A percentile compares a stretch with the other conserved stretches of the same genome.
Evolutionary conservation across 2,888 invertebrate species (phyloP).

Genomic region (Argyresthia goedartella): DNA sequence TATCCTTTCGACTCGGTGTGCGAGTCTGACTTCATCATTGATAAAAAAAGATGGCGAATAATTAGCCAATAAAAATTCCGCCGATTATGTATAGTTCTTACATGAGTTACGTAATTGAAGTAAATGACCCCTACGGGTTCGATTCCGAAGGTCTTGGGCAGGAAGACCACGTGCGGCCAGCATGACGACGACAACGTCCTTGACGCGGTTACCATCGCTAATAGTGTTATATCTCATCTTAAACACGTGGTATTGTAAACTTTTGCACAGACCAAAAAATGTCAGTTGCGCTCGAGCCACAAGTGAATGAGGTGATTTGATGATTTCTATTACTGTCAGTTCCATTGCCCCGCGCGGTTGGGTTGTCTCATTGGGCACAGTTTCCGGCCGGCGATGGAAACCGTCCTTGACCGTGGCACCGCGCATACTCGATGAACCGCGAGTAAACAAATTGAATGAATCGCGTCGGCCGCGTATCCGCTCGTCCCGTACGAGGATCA

Average conservation of each 20-base stretch:
- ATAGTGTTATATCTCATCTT: neutral
- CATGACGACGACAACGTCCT: constrained; percentile 6
- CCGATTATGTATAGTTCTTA: constrained; percentile 60
- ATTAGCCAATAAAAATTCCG: constrained; percentile 71
- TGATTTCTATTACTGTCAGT: neutral
- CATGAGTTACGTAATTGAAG: constrained; percentile 68
- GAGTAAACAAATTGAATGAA: constrained; percentile 67
- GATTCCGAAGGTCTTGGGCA: constrained; percentile 21
- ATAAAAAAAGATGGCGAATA: constrained; percentile 60
- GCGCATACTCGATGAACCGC: constrained; percentile 36
- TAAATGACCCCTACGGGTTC: constrained; percentile 61
- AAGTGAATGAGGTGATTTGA: neutral
- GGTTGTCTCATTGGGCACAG: constrained; percentile 19
- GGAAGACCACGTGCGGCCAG: constrained; percentile 7
- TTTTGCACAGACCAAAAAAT: neutral
- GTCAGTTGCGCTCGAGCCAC: neutral
- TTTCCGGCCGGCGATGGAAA: constrained; percentile 47
- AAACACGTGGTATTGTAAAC: too few relatives aligned
- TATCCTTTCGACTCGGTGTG: constrained; percentile 64
- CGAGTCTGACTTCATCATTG: constrained; percentile 23
- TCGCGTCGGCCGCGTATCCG: constrained; percentile 51
- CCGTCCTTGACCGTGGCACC: constrained; percentile 55
- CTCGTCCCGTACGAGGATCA: constrained; percentile 45
- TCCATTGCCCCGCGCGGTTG: neutral
- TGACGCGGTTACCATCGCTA: constrained; percentile 1